Evolutionary conservation across 2,888 invertebrate species (phyloP).

Genomic region (Cerceris ruficornis): DNA sequence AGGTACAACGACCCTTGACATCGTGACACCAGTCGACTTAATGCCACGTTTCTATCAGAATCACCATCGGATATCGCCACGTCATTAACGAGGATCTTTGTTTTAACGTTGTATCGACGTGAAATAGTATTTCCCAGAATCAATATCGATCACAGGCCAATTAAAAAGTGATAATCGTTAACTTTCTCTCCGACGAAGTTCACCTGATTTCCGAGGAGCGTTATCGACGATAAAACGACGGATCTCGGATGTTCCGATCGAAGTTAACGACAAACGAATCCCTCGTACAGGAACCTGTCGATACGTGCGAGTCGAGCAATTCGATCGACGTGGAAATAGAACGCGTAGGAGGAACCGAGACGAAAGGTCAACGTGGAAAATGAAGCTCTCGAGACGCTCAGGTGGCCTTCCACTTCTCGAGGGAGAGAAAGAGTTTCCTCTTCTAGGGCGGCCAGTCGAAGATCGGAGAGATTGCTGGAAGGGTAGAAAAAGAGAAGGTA

Average conservation of each 20-base stretch:
- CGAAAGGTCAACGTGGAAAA: constrained; percentile 42
- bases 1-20: constrained; percentile 25
- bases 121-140: too few species aligned
- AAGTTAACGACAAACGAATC: too few species aligned
- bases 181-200: too few species aligned
- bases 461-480: constrained; percentile 26
- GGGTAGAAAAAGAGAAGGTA: constrained; percentile 45
- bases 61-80: too few species aligned
- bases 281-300: not conserved
- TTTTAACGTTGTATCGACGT: too few species aligned
- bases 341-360: not conserved
- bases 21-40: constrained; percentile 43
- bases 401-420: constrained; percentile 28
- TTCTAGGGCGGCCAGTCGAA: constrained; percentile 3
- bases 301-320: not conserved
- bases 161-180: too few species aligned
- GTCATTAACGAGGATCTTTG: too few species aligned
- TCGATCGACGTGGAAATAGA: not conserved
- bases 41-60: constrained; percentile 3
- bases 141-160: too few species aligned
- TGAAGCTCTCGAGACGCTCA: constrained; percentile 22
- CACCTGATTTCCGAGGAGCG: too few species aligned
- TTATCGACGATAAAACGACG: too few species aligned
- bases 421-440: constrained; percentile 12
- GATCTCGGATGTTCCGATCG: too few species aligned